Base-by-base conservation (phyloP, 1,140 invertebrate genomes). In the Agrilus planipennis region DNA sequence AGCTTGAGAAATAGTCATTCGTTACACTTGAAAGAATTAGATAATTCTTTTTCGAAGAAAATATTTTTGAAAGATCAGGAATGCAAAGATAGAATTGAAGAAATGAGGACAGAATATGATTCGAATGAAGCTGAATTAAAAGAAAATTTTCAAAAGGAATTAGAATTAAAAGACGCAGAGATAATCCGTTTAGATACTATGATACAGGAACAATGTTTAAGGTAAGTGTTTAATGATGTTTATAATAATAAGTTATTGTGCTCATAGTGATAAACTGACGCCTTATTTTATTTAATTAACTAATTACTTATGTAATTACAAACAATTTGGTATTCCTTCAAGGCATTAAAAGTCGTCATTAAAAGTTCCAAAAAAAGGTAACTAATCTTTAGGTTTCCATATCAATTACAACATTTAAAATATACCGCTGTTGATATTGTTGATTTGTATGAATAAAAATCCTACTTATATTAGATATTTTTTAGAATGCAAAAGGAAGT, bases 401-500 rank as follows among this genome's bases (percentile, higher is more conserved):
- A n/a, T n/a, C n/a, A n/a, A n/a, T n/a, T n/a, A n/a, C n/a, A n/a
- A n/a, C n/a, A n/a, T n/a, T n/a, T n/a, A n/a, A n/a, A n/a, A n/a
- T n/a, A n/a, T n/a, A n/a, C n/a, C 2, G n/a, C 17, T 25, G 3
- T 25, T 11, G n/a, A 25, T 37, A 37, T n/a, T 15, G 3, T 12
- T n/a, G 4, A 12, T 5, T 25, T 25, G n/a, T 25, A 25, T 7
- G n/a, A 25, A 25, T 7, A 7, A 25, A 25, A n/a, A n/a, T n/a
- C n/a, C n/a, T n/a, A n/a, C n/a, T n/a, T n/a, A n/a, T n/a, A 32
- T 10, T 7, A 29, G 21, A 29, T 10, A n/a, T 14, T 5, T 34
- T 42, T 23, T 12, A 42, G 40, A 21, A 37, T 43, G 34, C 41
- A 37, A 20, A 28, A 43, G 14, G 41, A 43, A 31, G 41, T 43